Evolutionary conservation across 1,140 invertebrate species (phyloP).

Genomic region (Oppia nitens): DNA sequence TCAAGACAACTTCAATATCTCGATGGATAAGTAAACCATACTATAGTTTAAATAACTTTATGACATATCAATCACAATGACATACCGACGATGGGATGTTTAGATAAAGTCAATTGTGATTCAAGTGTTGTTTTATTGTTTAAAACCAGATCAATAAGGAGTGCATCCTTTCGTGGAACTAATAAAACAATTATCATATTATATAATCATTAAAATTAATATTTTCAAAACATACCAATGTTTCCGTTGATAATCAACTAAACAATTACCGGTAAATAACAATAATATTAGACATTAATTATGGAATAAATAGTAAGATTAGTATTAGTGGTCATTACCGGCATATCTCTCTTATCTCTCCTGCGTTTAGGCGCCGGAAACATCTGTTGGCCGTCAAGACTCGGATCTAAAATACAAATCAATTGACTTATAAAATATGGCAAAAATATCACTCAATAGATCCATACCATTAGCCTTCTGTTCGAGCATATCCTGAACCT

Average conservation of each 20-base stretch:
- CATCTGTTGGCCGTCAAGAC: not conserved
- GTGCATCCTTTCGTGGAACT: constrained; percentile 11
- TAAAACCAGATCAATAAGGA: constrained; percentile 3
- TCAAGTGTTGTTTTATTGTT: constrained; percentile 4
- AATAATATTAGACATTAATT: no score
- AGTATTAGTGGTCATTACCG: not conserved
- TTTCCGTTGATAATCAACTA: no score
- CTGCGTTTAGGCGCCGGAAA: not conserved
- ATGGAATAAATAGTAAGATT: not conserved
- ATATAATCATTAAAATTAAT: no score
- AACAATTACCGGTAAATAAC: no score
- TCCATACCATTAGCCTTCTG: not conserved
- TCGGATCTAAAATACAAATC: not conserved
- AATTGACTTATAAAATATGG: not conserved
- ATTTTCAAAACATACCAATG: no score
- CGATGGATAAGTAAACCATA: no score
- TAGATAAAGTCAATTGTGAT: constrained; percentile 5
- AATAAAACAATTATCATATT: not conserved
- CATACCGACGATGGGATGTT: constrained; percentile 4
- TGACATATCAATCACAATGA: not conserved
- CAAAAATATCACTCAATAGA: not conserved
- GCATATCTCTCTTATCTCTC: not conserved
- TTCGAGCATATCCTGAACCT: not conserved
- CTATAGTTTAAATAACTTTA: not conserved
- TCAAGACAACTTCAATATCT: no score